These are phyloP conservation scores for Apis dorsata DNA, from an alignment of 1,140 invertebrate genomes.

Conservation along the genomic window DNA sequence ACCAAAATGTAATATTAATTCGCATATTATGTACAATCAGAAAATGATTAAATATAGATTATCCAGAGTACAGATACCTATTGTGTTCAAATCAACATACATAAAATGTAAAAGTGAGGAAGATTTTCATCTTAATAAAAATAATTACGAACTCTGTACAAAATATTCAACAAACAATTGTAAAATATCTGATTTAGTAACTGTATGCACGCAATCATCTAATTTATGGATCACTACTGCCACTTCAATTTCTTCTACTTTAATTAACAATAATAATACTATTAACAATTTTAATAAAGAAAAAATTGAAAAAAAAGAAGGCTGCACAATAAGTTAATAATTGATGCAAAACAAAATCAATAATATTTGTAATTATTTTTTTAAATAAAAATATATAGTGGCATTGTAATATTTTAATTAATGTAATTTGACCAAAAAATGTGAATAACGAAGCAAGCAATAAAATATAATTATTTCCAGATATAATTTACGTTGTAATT, in stretches of 20 bases:
- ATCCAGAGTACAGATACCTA: not conserved
- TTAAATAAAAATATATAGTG: not conserved
- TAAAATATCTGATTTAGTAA: constrained; percentile 1
- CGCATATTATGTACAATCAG: not conserved
- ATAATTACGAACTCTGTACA: too few species aligned
- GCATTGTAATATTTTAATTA: not conserved
- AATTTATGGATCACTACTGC: constrained; percentile 30
- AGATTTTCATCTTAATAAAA: too few species aligned
- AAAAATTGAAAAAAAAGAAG: not conserved
- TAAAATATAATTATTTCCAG: not conserved
- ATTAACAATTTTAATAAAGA: not conserved
- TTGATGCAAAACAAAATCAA: not conserved
- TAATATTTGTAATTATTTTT: not conserved
- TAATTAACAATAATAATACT: not conserved
- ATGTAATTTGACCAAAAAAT: not conserved
- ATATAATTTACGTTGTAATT: not conserved
- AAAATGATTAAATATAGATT: not conserved
- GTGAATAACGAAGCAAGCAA: not conserved
- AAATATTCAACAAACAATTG: not conserved
- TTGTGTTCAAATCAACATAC: not conserved
- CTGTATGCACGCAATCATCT: constrained; percentile 37
- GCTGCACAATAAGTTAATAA: constrained; percentile 19
- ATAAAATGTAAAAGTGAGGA: not conserved
- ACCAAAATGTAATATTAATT: not conserved
- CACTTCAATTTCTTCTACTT: constrained; percentile 14